Conservation (phyloP, 2,113 vertebrate species). For the Micronisus gabar region DNA sequence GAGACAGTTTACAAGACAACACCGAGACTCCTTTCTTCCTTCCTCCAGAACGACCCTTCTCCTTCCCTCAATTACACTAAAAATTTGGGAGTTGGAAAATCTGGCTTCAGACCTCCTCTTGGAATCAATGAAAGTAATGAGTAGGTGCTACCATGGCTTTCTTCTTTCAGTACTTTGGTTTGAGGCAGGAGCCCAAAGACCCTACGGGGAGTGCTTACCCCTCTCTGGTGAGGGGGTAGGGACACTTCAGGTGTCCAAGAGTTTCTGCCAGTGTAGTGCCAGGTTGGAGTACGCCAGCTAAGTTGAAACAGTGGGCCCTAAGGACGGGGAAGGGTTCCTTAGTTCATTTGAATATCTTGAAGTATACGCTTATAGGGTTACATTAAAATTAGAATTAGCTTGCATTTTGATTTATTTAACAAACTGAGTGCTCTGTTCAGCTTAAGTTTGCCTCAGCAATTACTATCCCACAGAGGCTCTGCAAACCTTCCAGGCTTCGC, state of each 20-base stretch:
- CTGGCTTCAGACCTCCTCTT: not conserved
- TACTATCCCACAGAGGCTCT: constrained; percentile 17
- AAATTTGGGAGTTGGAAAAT: not conserved
- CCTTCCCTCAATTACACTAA: not conserved
- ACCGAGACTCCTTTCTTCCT: not conserved
- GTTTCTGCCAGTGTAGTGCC: not conserved
- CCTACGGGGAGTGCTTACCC: not conserved
- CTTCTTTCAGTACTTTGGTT: not conserved
- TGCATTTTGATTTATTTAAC: constrained; percentile 50
- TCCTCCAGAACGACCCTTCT: not conserved
- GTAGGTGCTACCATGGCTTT: not conserved
- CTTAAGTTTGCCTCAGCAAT: constrained; percentile 42
- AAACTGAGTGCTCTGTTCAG: constrained; percentile 21
- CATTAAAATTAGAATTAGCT: constrained; percentile 23
- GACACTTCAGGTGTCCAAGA: not conserved
- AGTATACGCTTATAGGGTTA: not conserved
- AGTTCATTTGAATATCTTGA: not conserved
- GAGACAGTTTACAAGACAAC: not conserved
- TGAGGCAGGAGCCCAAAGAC: not conserved
- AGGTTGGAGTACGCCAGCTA: not conserved
- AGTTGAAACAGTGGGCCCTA: not conserved
- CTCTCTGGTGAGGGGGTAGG: not conserved
- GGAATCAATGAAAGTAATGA: not conserved
- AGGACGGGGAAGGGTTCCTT: not conserved
- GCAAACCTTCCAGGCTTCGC: not conserved